Percentiles rank a stretch among this genome's conserved stretches.
These are phyloP conservation scores for Tetraneura akinire DNA, from an alignment of 1,140 invertebrate species.

Conservation along the genomic window DNA sequence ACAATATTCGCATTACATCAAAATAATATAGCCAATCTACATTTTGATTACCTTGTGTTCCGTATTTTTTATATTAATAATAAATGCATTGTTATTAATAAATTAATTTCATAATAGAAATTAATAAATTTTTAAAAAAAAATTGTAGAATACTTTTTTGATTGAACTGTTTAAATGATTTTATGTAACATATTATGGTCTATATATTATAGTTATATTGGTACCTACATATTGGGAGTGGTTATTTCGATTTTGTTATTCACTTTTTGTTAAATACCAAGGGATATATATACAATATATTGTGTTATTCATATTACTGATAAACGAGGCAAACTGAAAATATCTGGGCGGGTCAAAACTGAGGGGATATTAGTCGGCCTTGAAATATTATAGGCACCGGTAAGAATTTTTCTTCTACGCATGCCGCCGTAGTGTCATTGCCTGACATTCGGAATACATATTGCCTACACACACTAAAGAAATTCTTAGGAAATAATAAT, in stretches of 20 bases:
- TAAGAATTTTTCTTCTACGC: constrained; percentile 14
- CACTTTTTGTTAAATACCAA: background rate
- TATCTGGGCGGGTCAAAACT: constrained; percentile 9
- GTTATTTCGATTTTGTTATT: background rate
- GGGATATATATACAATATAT: background rate
- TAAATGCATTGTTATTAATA: too few relatives aligned
- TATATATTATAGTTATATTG: too few relatives aligned
- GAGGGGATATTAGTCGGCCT: constrained; percentile 2
- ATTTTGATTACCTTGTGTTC: too few relatives aligned
- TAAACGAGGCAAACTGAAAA: constrained; percentile 17
- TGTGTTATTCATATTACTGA: background rate
- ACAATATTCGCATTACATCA: too few relatives aligned
- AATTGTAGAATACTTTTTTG: too few relatives aligned
- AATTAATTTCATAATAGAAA: too few relatives aligned
- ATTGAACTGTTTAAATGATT: too few relatives aligned
- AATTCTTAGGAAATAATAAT: background rate
- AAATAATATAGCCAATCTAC: too few relatives aligned
- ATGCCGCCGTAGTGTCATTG: constrained; percentile 22
- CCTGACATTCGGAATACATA: constrained; percentile 21
- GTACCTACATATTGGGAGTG: background rate
- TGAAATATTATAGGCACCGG: constrained; percentile 1
- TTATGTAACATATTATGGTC: too few relatives aligned
- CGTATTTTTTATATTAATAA: too few relatives aligned
- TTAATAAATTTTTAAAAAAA: too few relatives aligned
- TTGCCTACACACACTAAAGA: background rate